These are phyloP conservation scores for Cheirogaleus medius DNA, from an alignment of 2,113 vertebrate species.

Conservation along the genomic window DNA sequence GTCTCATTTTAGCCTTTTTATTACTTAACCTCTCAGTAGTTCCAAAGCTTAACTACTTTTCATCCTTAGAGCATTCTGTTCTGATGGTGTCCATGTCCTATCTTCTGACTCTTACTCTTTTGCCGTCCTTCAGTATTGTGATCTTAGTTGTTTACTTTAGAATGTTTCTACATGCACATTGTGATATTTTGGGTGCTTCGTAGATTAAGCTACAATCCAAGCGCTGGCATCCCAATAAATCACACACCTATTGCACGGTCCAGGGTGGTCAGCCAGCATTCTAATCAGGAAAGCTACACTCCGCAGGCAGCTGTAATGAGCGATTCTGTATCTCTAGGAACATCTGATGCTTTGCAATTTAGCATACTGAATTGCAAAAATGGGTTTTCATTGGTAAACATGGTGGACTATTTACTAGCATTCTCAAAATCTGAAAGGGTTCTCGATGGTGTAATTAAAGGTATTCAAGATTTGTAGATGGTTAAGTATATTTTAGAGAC, in stretches of 20 bases:
- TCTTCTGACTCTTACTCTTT: background rate
- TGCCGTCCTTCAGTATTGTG: background rate
- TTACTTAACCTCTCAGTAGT: background rate
- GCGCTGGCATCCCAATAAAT: background rate
- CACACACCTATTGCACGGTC: background rate
- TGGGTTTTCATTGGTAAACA: conserved; percentile 29
- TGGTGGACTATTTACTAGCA: background rate
- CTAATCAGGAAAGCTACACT: background rate
- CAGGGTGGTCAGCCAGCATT: background rate
- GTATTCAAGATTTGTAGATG: background rate
- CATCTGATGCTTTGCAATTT: conserved; percentile 21
- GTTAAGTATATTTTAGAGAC: background rate
- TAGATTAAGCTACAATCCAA: background rate
- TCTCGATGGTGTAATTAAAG: background rate
- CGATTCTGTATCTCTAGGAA: background rate
- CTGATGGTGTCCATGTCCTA: background rate
- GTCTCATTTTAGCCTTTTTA: background rate
- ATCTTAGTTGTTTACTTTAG: background rate
- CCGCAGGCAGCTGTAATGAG: background rate
- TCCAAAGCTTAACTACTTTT: background rate
- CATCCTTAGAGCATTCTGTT: background rate
- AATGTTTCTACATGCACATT: background rate
- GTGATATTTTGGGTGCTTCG: background rate
- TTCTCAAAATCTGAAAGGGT: background rate
- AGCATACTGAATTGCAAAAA: background rate